Conservation (phyloP, 2,113 vertebrate genomes). For the Corythornis madagascariensis region DNA sequence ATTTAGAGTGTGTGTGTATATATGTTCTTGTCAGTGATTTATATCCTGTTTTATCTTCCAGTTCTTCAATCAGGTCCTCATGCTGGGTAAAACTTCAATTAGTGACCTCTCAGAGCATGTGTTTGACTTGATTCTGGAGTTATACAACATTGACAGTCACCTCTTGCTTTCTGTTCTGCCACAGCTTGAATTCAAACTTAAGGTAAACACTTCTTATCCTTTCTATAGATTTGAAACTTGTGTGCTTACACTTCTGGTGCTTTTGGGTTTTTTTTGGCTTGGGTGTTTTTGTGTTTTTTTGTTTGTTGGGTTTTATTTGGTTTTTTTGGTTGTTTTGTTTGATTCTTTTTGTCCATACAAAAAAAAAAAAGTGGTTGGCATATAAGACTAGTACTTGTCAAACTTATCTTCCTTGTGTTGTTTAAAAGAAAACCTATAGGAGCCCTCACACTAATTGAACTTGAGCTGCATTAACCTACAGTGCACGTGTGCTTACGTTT, state of each 20-base stretch:
- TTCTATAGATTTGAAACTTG: background rate
- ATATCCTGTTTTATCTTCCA: conserved; percentile 60
- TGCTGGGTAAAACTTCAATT: conserved; percentile 98
- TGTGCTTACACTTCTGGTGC: background rate
- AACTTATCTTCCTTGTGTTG: background rate
- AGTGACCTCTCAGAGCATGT: conserved; percentile 98
- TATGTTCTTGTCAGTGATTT: background rate
- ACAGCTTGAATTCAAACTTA: conserved; percentile 98
- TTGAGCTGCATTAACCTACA: background rate
- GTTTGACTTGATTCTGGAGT: conserved; percentile 96
- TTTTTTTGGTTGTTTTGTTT: no score
- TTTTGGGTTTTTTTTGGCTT: no score
- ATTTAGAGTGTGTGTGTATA: background rate
- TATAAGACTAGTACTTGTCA: background rate
- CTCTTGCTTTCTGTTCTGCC: conserved; percentile 97
- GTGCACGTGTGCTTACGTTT: fast-evolving
- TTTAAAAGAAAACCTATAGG: background rate
- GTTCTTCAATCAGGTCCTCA: conserved; percentile 99
- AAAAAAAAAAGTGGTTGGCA: background rate
- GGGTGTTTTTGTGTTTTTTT: no score
- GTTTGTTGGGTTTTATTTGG: no score
- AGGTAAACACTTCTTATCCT: conserved; percentile 77
- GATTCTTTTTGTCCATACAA: no score
- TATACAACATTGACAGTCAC: conserved; percentile 98
- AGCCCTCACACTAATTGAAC: background rate